Conservation (phyloP, 2,113 vertebrate genomes). For the Callopanchax toddi region DNA sequence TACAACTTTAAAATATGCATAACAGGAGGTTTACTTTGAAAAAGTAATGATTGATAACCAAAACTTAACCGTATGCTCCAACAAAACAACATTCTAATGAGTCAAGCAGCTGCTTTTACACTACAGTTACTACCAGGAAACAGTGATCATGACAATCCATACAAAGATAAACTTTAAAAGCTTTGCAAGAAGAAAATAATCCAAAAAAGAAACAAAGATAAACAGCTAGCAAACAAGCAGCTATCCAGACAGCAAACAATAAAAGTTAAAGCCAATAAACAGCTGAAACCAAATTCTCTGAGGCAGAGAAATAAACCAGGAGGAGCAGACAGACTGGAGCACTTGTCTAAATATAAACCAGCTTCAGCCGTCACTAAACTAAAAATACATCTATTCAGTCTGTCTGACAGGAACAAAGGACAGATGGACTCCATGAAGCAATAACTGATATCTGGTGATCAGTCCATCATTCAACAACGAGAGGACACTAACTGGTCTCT, state of each 20-base stretch:
- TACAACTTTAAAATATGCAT: too few species aligned
- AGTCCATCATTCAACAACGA: not conserved
- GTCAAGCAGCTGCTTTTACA: too few species aligned
- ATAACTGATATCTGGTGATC: not conserved
- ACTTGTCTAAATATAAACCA: conserved; percentile 5
- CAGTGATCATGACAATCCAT: too few species aligned
- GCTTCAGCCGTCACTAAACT: not conserved
- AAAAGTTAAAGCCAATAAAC: not conserved
- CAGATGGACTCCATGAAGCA: not conserved
- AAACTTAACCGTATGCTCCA: too few species aligned
- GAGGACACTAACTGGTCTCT: not conserved
- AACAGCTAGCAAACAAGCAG: not conserved
- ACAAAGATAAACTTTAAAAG: too few species aligned
- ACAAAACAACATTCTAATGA: too few species aligned
- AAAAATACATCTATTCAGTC: conserved; percentile 17
- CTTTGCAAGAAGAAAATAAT: not conserved
- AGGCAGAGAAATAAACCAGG: not conserved
- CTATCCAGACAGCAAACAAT: not conserved
- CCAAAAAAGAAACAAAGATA: not conserved
- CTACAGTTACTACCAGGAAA: too few species aligned
- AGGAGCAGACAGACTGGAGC: not conserved
- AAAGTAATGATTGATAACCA: too few species aligned
- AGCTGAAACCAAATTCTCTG: not conserved
- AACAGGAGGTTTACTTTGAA: too few species aligned
- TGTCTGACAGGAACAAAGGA: not conserved